A percentile compares a stretch with the other conserved stretches of the same genome.
phyloP scores from a whole-genome alignment of 1,140 invertebrate genomes.

The Polyergus mexicanus region DNA sequence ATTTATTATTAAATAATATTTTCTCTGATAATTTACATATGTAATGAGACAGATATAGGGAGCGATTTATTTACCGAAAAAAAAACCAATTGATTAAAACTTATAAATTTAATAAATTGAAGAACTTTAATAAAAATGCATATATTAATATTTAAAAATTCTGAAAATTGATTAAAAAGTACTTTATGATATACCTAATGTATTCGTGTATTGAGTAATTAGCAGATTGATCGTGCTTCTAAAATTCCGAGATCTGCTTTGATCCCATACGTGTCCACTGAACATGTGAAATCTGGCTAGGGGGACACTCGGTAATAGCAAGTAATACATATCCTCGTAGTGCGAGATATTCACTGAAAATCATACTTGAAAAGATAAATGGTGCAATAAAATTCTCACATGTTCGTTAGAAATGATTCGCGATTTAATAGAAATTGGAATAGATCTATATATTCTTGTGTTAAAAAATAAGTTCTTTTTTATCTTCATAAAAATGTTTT shows the following conservation, averaged over 20 bases:
- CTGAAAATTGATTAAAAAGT: not conserved
- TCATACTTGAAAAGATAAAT: constrained; percentile 71
- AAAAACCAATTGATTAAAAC: not conserved
- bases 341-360: constrained; percentile 84
- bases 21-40: not conserved
- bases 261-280: constrained; percentile 85
- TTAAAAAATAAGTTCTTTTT: not conserved
- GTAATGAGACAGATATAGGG: not conserved
- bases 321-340: constrained; percentile 83
- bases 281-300: constrained; percentile 84
- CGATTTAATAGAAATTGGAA: not conserved
- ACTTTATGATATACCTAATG: constrained; percentile 78
- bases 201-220: constrained; percentile 82
- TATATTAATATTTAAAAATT: not conserved
- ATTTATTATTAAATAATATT: not conserved
- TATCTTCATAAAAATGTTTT: not conserved
- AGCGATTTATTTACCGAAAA: not conserved
- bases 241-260: constrained; percentile 85
- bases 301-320: constrained; percentile 84
- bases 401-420: not conserved
- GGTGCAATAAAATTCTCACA: constrained; percentile 16
- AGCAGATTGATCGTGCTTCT: constrained; percentile 83
- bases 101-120: constrained; percentile 14
- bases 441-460: not conserved
- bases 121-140: not conserved